These are phyloP conservation scores for Bilobella aurantiaca DNA, from an alignment of 1,140 invertebrate genomes.

Conservation along the genomic window DNA sequence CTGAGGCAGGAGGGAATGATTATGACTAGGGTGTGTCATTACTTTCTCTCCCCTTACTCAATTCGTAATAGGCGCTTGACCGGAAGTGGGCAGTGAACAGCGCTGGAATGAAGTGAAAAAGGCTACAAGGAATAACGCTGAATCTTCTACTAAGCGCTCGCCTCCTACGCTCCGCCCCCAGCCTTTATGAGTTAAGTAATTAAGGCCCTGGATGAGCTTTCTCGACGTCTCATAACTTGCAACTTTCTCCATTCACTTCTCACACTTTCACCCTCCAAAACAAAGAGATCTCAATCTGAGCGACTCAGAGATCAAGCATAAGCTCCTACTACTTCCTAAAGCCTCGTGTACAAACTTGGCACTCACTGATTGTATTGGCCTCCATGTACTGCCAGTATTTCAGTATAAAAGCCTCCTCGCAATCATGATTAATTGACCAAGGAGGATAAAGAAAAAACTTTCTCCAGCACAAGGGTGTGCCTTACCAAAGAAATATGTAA, in stretches of 20 bases:
- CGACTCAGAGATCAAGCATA: neutral
- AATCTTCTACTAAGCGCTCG: neutral
- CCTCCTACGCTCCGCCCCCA: neutral
- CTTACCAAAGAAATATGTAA: constrained; percentile 73
- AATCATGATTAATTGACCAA: too few relatives aligned
- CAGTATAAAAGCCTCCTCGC: too few relatives aligned
- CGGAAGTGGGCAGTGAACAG: neutral
- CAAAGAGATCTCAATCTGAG: neutral
- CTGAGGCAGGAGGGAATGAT: constrained; percentile 3
- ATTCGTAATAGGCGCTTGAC: neutral
- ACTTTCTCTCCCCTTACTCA: neutral
- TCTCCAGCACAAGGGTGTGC: too few relatives aligned
- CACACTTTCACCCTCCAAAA: neutral
- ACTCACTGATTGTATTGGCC: too few relatives aligned
- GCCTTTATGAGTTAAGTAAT: constrained; percentile 6
- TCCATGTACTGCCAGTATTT: too few relatives aligned
- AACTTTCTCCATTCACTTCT: neutral
- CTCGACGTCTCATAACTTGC: neutral
- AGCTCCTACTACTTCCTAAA: too few relatives aligned
- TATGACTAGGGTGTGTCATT: constrained; percentile 5
- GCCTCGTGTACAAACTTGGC: too few relatives aligned
- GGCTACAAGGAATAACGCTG: neutral
- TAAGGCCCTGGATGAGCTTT: neutral
- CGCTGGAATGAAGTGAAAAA: neutral
- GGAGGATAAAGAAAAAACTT: too few relatives aligned